phyloP scores from a whole-genome alignment of 2,113 vertebrate genomes.

The Lagopus leucura region DNA sequence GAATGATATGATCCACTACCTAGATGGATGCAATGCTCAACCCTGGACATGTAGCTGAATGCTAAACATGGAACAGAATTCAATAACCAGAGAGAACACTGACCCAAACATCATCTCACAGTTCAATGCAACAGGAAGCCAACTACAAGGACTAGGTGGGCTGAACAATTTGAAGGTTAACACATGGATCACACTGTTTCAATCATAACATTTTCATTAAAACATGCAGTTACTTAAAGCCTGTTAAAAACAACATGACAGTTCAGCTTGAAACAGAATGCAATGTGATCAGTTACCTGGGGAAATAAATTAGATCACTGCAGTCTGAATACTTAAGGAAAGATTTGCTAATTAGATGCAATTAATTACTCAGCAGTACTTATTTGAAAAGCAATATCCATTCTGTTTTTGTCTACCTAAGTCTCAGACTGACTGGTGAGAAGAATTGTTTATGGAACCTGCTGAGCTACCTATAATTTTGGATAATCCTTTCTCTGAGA shows the following conservation, averaged over 20 bases:
- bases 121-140: neutral
- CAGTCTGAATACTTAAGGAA: neutral
- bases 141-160: neutral
- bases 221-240: neutral
- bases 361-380: constrained; percentile 43
- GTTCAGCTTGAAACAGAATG: neutral
- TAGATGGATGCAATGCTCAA: neutral
- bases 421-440: neutral
- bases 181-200: neutral
- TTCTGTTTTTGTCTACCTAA: constrained; percentile 14
- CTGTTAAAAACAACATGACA: neutral
- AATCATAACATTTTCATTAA: neutral
- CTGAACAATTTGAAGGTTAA: neutral
- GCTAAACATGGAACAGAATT: neutral
- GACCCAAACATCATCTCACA: neutral
- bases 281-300: neutral
- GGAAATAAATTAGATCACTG: constrained; percentile 15
- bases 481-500: neutral
- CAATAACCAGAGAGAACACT: neutral
- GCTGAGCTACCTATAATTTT: neutral
- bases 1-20: too few species aligned
- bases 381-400: constrained; percentile 15
- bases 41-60: neutral
- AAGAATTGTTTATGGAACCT: neutral
- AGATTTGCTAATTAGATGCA: constrained; percentile 23